Conservation (phyloP, 2,888 invertebrate species). For the Nemapogon koenigi region DNA sequence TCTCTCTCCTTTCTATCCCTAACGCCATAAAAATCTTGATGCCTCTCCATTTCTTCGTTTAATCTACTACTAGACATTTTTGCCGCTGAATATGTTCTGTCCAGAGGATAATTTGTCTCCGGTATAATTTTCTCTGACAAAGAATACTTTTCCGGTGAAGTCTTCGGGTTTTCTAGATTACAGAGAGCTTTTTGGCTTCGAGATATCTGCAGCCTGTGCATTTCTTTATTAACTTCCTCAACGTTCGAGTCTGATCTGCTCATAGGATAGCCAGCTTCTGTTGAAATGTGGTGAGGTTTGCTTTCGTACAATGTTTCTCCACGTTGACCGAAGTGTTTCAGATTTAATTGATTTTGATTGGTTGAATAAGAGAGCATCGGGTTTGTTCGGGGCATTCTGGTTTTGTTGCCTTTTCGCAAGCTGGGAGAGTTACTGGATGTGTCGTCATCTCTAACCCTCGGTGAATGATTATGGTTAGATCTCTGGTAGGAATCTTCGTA, state of each 20-base stretch:
- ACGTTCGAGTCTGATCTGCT: constrained; percentile 58
- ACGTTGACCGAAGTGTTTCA: constrained; percentile 57
- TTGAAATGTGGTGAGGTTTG: constrained; percentile 53
- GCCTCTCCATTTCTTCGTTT: constrained; percentile 53
- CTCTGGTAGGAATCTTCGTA: constrained; percentile 53
- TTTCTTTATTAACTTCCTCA: constrained; percentile 59
- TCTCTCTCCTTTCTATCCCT: constrained; percentile 29
- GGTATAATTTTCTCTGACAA: constrained; percentile 41
- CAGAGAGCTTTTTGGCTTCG: constrained; percentile 56
- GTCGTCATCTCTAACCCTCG: constrained; percentile 47
- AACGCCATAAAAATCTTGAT: constrained; percentile 42
- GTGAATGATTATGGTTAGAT: constrained; percentile 47
- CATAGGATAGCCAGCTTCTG: constrained; percentile 53
- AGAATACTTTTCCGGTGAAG: constrained; percentile 43
- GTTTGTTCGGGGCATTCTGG: constrained; percentile 65
- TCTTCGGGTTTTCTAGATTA: constrained; percentile 53
- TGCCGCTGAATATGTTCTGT: constrained; percentile 50
- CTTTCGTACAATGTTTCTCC: constrained; percentile 52
- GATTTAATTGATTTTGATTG: constrained; percentile 49
- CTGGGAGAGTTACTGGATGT: constrained; percentile 56
- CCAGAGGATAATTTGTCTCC: constrained; percentile 54
- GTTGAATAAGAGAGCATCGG: constrained; percentile 63
- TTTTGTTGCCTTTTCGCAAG: constrained; percentile 55
- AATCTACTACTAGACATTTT: constrained; percentile 51
- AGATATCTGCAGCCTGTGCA: constrained; percentile 58